Percentiles rank a stretch among this genome's conserved stretches.
Conservation (phyloP, 2,888 invertebrate species). For the Thyatira batis region DNA sequence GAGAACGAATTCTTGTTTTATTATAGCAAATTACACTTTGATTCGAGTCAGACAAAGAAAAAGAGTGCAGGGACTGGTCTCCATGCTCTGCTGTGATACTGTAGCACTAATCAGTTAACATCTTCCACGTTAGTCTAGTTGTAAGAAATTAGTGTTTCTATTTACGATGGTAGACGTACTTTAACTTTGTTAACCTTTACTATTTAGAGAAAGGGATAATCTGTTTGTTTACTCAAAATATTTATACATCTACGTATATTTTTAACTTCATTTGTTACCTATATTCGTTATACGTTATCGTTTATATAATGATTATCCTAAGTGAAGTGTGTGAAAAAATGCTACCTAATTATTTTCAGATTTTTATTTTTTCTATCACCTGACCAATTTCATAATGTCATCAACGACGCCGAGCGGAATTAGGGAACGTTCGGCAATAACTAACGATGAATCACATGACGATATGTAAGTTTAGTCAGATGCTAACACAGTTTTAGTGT, state of each 20-base stretch:
- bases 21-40: constrained; percentile 20
- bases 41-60: constrained; percentile 33
- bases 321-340: constrained; percentile 80
- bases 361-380: constrained; percentile 81
- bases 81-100: constrained; percentile 79
- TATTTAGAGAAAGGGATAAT: constrained; percentile 68
- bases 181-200: constrained; percentile 77
- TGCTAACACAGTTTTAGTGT: constrained; percentile 62
- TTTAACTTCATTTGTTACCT: constrained; percentile 68
- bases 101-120: constrained; percentile 74
- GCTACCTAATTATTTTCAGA: constrained; percentile 81
- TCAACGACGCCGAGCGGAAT: constrained; percentile 61
- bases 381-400: constrained; percentile 72
- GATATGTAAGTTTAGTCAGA: constrained; percentile 70
- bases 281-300: constrained; percentile 67
- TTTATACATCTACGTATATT: constrained; percentile 65
- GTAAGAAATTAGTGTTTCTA: constrained; percentile 77
- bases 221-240: constrained; percentile 70
- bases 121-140: constrained; percentile 77
- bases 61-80: constrained; percentile 56
- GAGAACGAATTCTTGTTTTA: background rate
- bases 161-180: constrained; percentile 68
- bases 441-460: constrained; percentile 59
- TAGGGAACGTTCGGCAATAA: constrained; percentile 71
- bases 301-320: constrained; percentile 70